Base-by-base conservation (phyloP, 2,888 invertebrate species). In the Crematogaster levior region DNA sequence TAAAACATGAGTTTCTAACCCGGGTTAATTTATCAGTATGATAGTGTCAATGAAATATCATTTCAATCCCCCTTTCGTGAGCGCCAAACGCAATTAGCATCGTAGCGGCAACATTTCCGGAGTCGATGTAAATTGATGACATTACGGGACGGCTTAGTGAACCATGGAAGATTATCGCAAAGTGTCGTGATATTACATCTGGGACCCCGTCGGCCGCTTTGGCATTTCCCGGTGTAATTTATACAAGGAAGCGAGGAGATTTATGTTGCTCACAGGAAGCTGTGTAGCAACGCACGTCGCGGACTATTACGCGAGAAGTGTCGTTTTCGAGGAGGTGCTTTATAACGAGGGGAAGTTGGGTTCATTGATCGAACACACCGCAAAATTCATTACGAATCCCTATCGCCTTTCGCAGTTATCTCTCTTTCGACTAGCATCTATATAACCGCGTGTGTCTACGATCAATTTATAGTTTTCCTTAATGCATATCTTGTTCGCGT, bases 221-320 rank as follows among this genome's bases (percentile, higher is more conserved):
- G 61, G 56, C 48, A 56, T 53, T 46, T 72, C 51, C 72, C 24
- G 27, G 15, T 30, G 70, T 68, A 74, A 86, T 86, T 80, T 82
- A 80, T 70, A 81, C 63, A 72, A 73, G 73, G 84, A 27, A 43
- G n/a, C 27, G 15, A 51, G 43, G 56, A 83, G 83, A 87, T 87
- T 87, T 85, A 85, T 77, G 81, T 43, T 68, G 60, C 82, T 21
- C 74, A 12, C 53, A 43, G 43, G 66, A 51, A 81, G 27, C 80
- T 21, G 53, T 74, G 48, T 75, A 75, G 81, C 65, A 75, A 65
- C 79, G n/a, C n/a, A n/a, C n/a, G 84, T 84, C 74, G 56, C 51
- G 58, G 63, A 74, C 61, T 75, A 82, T 82, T 77, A 81, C 68
- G 80, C 61, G 58, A 51, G 79, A 70, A 82, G 34, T 70, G 61